Percentiles rank a stretch among this genome's conserved stretches.
Conservation (phyloP, 2,888 invertebrate genomes). For the Lochmaea crataegi region DNA sequence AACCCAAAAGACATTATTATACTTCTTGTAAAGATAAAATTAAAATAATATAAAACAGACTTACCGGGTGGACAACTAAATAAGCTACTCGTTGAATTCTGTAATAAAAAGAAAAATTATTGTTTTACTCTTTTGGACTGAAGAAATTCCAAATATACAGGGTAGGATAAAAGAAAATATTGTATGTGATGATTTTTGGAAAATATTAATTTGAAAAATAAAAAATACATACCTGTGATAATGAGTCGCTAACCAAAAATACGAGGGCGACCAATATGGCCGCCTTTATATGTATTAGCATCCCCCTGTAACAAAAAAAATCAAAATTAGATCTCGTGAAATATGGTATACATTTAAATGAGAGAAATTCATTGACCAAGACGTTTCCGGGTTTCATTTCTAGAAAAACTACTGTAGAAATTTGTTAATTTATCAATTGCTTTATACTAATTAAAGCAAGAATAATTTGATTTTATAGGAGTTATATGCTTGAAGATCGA, state of each 20-base stretch:
- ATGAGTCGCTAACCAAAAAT: conserved; percentile 69
- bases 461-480: too few species aligned
- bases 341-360: background rate
- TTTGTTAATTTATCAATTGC: too few species aligned
- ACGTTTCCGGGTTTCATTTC: too few species aligned
- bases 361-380: too few species aligned
- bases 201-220: conserved; percentile 6
- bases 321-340: conserved; percentile 22
- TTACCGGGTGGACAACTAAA: conserved; percentile 81
- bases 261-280: conserved; percentile 76
- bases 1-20: background rate
- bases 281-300: conserved; percentile 81
- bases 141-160: too few species aligned
- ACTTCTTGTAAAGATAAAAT: background rate
- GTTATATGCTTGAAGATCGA: too few species aligned
- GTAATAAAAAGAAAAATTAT: conserved; percentile 61
- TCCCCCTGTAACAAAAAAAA: conserved; percentile 73
- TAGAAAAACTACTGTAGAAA: too few species aligned
- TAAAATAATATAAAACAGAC: conserved; percentile 57
- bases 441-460: too few species aligned
- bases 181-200: too few species aligned
- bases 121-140: background rate
- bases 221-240: conserved; percentile 72
- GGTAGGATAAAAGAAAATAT: too few species aligned
- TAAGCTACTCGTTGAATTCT: conserved; percentile 70